Evolutionary conservation across 2,888 invertebrate genomes (phyloP).

Genomic region (Polymixis lichenea): DNA sequence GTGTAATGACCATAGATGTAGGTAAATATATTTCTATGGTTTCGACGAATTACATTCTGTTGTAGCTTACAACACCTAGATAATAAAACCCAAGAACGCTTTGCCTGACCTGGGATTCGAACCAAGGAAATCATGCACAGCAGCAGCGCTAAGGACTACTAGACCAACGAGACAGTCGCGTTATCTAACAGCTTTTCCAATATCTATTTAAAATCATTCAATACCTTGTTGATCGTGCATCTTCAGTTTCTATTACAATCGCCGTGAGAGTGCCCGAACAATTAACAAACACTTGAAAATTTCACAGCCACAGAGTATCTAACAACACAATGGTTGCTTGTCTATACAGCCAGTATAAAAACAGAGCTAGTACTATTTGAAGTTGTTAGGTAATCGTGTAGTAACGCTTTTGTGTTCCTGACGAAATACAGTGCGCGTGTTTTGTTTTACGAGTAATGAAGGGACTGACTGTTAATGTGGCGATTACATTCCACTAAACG

Average conservation of each 20-base stretch:
- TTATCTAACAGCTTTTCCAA: background rate
- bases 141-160: too few relatives aligned
- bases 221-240: constrained; percentile 20
- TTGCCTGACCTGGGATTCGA: too few relatives aligned
- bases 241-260: constrained; percentile 50
- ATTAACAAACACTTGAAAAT: constrained; percentile 63
- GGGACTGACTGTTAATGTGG: constrained; percentile 11
- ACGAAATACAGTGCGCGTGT: constrained; percentile 41
- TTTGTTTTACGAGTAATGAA: constrained; percentile 38
- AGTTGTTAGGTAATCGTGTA: constrained; percentile 46
- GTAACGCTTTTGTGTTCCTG: constrained; percentile 53
- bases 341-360: constrained; percentile 38
- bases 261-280: constrained; percentile 56
- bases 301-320: constrained; percentile 46
- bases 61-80: too few relatives aligned
- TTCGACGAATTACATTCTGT: background rate
- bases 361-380: constrained; percentile 43
- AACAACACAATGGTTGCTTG: constrained; percentile 47
- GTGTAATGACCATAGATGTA: background rate
- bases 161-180: too few relatives aligned
- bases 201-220: constrained; percentile 7
- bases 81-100: too few relatives aligned
- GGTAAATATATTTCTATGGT: too few relatives aligned
- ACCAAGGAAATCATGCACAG: too few relatives aligned
- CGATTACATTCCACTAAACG: background rate